Evolutionary conservation across 1,140 invertebrate species (phyloP), one percentile per base, ranked within the genome.

Genomic region (Drosophila kurseongensis): DNA sequence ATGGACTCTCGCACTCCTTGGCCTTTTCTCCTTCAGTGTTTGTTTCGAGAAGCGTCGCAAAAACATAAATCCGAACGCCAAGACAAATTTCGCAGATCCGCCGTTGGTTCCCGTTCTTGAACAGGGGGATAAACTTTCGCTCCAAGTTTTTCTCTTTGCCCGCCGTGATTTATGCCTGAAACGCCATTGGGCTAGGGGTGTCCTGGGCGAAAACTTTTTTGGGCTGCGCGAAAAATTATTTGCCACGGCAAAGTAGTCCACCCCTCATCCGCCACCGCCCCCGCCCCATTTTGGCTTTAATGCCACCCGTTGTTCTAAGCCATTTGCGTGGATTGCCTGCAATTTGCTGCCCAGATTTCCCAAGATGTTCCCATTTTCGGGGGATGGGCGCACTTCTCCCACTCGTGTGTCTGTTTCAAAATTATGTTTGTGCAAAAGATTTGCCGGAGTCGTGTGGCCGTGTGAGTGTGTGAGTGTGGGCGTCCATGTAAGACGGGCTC

Each of bases 381-480:
- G 10, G 44, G 16, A 41, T 29, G 52, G 55, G 51, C 44, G 72
- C 61, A 59, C 59, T 44, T 51, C 45, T 14, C 38, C 47, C 42
- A 61, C 66, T 80, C 81, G 78, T 90, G 86, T 90, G 81, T 90
- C 79, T 85, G 86, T 86, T 79, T 90, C 86, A 82, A 90, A 90
- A 90, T 90, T 90, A 90, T 90, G 86, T 90, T 90, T 90, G 83
- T 86, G 82, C 86, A 76, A 86, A 90, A 90, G 86, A 90, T 90
- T 90, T 90, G 74, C 65, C 41, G 73, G 51, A 55, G 38, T 45
- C 56, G 38, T 52, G 48, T 44, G 41, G 6, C 36, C 38, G 54
- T 58, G 58, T 66, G 18, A 29, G 57, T 50, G 23, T 23, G 23
- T 23, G 23, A 23, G 59, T 44, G 47, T 35, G 47, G 13, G 72